Evolutionary conservation across 1,140 invertebrate genomes (phyloP).

Genomic region (Onthophagus taurus): DNA sequence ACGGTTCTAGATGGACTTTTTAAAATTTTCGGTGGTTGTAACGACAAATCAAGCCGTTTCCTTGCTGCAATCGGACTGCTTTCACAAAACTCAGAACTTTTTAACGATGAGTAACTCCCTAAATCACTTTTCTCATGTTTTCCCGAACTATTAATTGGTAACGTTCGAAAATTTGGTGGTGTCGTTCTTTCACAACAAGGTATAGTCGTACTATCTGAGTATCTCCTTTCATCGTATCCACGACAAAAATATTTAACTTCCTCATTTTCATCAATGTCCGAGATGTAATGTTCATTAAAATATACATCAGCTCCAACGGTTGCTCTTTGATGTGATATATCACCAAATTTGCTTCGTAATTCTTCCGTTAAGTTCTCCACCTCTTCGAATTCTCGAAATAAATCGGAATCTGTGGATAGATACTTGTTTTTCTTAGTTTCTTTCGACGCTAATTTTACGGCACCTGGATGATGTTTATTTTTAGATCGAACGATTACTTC

Average conservation of each 20-base stretch:
- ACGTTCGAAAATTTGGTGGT: background rate
- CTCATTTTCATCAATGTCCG: constrained; percentile 36
- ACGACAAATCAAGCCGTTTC: background rate
- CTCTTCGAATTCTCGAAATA: constrained; percentile 32
- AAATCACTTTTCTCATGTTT: constrained; percentile 3
- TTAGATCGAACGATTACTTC: background rate
- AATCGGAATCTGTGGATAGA: constrained; percentile 24
- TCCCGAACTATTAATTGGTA: background rate
- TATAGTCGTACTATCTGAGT: constrained; percentile 13
- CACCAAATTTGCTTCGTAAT: constrained; percentile 26
- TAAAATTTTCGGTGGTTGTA: constrained; percentile 20
- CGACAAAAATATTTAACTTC: constrained; percentile 31
- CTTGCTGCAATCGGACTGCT: constrained; percentile 17
- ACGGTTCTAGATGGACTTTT: constrained; percentile 32
- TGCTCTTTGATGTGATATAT: background rate
- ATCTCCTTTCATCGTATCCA: constrained; percentile 24
- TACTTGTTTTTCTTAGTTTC: constrained; percentile 16
- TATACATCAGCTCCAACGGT: constrained; percentile 12
- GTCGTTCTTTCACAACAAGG: background rate
- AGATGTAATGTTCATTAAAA: constrained; percentile 35
- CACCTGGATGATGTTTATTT: background rate
- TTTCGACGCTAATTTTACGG: background rate
- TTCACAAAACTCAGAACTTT: constrained; percentile 31
- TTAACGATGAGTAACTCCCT: constrained; percentile 29
- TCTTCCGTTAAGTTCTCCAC: constrained; percentile 27